These are phyloP conservation scores for Catharus minimus DNA, from an alignment of 2,113 vertebrate species.

Conservation along the genomic window DNA sequence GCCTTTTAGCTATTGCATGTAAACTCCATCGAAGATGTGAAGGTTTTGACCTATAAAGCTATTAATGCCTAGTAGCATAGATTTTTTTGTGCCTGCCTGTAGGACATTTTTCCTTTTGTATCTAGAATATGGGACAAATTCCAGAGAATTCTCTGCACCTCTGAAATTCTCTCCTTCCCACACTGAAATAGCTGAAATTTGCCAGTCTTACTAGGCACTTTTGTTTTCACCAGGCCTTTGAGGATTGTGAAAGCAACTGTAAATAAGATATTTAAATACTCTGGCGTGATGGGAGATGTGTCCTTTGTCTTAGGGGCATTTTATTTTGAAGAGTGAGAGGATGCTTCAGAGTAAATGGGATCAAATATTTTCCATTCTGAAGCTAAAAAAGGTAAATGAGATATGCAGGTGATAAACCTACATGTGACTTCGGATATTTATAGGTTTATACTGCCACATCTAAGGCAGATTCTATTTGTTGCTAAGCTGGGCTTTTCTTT, in stretches of 20 bases:
- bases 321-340: neutral
- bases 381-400: neutral
- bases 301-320: neutral
- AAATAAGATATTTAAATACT: neutral
- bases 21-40: neutral
- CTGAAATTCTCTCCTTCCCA: constrained; percentile 22
- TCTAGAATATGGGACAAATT: neutral
- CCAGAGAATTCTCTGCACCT: neutral
- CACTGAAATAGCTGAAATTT: constrained; percentile 12
- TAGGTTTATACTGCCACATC: neutral
- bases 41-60: neutral
- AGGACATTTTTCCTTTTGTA: neutral
- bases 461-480: neutral
- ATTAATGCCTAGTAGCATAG: neutral
- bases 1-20: neutral
- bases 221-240: neutral
- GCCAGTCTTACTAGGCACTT: neutral
- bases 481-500: neutral
- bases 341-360: neutral
- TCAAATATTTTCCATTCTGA: constrained; percentile 18
- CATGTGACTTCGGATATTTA: neutral
- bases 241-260: neutral
- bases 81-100: neutral
- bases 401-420: neutral
- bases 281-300: neutral